Conservation (phyloP, 2,888 invertebrate species). For the Tyria jacobaeae region DNA sequence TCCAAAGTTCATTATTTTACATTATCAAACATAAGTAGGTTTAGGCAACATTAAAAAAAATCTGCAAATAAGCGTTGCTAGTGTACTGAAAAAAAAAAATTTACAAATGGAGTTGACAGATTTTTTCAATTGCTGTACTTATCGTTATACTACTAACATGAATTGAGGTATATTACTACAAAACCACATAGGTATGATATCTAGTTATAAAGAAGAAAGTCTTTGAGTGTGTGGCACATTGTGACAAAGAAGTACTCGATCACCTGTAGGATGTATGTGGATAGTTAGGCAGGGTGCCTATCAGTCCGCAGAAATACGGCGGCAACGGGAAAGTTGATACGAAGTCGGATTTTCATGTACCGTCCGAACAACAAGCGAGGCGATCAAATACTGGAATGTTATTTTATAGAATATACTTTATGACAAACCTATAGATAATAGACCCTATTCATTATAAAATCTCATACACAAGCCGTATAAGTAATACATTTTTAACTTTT, state of each 20-base stretch:
- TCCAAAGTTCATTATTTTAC: neutral
- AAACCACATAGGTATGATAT: neutral
- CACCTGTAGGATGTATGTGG: slow-evolving; percentile 58
- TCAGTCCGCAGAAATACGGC: slow-evolving; percentile 79
- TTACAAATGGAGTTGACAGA: too few relatives aligned
- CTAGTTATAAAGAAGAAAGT: neutral
- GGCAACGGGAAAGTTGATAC: slow-evolving; percentile 81
- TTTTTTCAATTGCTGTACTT: too few relatives aligned
- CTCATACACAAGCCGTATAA: too few relatives aligned
- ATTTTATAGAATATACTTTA: neutral
- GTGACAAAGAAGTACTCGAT: slow-evolving; percentile 53
- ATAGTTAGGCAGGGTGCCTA: slow-evolving; percentile 72
- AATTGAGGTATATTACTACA: neutral
- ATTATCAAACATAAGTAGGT: neutral
- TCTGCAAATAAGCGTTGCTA: too few relatives aligned
- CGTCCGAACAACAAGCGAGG: slow-evolving; percentile 58
- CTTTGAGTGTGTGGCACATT: neutral
- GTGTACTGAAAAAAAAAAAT: too few relatives aligned
- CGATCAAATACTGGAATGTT: slow-evolving; percentile 22
- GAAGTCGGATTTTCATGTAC: slow-evolving; percentile 82
- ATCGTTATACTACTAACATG: neutral
- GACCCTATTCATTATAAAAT: too few relatives aligned
- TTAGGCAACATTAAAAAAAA: too few relatives aligned
- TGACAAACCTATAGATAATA: too few relatives aligned
- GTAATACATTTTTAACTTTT: too few relatives aligned